Conservation (phyloP, 2,888 invertebrate species). For the Netelia fuscicornis region DNA sequence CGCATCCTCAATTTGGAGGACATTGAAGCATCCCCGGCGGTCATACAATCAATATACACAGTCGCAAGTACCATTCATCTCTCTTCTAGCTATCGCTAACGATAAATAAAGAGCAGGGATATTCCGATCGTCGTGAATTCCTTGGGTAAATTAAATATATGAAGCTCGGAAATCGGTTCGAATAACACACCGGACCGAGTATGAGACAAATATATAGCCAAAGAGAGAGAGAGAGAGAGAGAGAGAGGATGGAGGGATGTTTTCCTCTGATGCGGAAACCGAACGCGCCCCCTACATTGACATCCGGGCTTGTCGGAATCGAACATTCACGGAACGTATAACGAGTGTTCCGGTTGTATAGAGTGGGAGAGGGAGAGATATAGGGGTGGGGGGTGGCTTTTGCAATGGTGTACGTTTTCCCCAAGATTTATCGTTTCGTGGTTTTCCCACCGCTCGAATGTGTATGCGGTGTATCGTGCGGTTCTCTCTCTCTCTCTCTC, state of each 20-base stretch:
- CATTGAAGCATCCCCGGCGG: conserved; percentile 5
- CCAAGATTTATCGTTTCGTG: conserved; percentile 64
- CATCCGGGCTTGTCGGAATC: conserved; percentile 61
- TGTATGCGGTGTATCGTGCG: conserved; percentile 29
- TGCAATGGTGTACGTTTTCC: conserved; percentile 37
- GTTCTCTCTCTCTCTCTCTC: conserved; percentile 33
- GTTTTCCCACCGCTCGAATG: conserved; percentile 50
- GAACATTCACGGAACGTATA: conserved; percentile 61
- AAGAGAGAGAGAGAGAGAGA: not conserved
- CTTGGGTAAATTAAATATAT: conserved; percentile 37
- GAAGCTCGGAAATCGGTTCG: not conserved
- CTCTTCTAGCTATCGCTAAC: not conserved
- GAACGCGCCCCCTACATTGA: conserved; percentile 5
- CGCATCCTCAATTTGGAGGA: conserved; percentile 33
- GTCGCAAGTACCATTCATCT: not conserved
- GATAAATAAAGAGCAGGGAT: not conserved
- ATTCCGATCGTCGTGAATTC: conserved; percentile 25
- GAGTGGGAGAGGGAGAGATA: not conserved
- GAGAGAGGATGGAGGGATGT: not conserved
- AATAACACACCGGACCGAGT: not conserved
- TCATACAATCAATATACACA: conserved; percentile 2
- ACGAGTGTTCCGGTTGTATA: conserved; percentile 58
- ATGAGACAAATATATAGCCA: not conserved
- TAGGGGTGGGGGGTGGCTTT: not conserved
- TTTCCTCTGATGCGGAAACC: conserved; percentile 35